Conservation (phyloP, 92 coral and sea anemone genomes). For the Palythoa grandis region DNA sequence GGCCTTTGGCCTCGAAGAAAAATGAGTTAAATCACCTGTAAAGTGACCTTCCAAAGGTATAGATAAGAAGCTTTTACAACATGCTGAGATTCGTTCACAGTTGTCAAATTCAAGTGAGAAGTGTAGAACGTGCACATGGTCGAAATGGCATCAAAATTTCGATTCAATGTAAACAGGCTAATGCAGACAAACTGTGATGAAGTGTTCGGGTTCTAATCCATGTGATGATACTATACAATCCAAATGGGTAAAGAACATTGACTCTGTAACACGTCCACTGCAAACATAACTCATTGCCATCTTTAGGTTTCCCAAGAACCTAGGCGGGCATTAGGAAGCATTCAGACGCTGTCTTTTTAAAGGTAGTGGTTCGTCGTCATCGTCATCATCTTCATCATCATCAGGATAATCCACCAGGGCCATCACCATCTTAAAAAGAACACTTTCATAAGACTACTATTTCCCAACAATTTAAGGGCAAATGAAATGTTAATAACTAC, state of each 20-base stretch:
- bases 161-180: neutral
- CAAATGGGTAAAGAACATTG: neutral
- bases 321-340: slow-evolving; percentile 67
- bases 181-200: neutral
- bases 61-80: neutral
- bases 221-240: neutral
- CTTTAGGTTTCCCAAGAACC: neutral
- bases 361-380: slow-evolving; percentile 85
- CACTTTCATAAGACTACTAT: neutral
- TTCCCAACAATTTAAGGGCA: neutral
- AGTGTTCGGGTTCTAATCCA: neutral
- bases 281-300: neutral
- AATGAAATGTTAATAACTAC: no score
- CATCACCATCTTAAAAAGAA: slow-evolving; percentile 51
- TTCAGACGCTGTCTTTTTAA: slow-evolving; percentile 94
- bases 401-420: slow-evolving; percentile 92
- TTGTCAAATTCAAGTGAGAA: neutral
- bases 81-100: neutral
- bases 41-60: neutral
- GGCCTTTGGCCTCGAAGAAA: neutral
- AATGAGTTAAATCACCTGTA: neutral
- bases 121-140: neutral
- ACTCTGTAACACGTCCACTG: neutral
- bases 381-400: slow-evolving; percentile 95
- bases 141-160: neutral